Base-by-base conservation (phyloP, 2,888 invertebrate species). In the Schizaphis graminum region DNA sequence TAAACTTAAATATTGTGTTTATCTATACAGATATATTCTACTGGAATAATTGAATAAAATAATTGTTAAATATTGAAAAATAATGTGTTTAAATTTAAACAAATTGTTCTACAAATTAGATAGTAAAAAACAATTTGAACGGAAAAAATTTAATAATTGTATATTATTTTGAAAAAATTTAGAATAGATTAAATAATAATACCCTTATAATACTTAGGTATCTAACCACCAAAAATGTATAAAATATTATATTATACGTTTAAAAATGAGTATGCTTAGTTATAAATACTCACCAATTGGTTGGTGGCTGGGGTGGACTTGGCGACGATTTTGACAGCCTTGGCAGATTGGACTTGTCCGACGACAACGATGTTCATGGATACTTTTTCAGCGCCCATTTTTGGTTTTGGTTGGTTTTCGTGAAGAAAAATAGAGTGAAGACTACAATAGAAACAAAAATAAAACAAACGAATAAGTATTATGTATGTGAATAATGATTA, bases 311-410 rank as follows among this genome's bases (percentile, higher is more conserved):
- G 56, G 8, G 84, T 10, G 84, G 53, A 56, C 21, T 91, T 91
- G 53, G 84, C 84, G 56, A 91, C 91, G 44, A 24, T 56, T 0
- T 91, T 85, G 91, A 44, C 4, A 44, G 84, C 84, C 44, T 85
- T 91, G n/a, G 84, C 35, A 41, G 84, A 53, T 84, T 91, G 91
- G 41, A 91, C 91, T 77, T 91, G 53, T 77, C 91, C 91, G 21
- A 91, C 77, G 91, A 91, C 91, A 49, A 90, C 90, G 90, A 90
- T 90, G 90, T 90, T 90, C 90, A 90, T 90, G 67, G 90, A 90
- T 90, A 91, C 91, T 1, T 84, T 91, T 84, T 84, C 91, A 4
- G 53, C 84, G 35, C 84, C 84, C 91, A 84, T 91, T 91, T 91
- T 91, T 53, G n/a, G 2, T 91, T 91, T 91, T 84, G 84, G 84